Evolutionary conservation across 2,113 vertebrate genomes (phyloP).

Genomic region (Coreoperca whiteheadi): DNA sequence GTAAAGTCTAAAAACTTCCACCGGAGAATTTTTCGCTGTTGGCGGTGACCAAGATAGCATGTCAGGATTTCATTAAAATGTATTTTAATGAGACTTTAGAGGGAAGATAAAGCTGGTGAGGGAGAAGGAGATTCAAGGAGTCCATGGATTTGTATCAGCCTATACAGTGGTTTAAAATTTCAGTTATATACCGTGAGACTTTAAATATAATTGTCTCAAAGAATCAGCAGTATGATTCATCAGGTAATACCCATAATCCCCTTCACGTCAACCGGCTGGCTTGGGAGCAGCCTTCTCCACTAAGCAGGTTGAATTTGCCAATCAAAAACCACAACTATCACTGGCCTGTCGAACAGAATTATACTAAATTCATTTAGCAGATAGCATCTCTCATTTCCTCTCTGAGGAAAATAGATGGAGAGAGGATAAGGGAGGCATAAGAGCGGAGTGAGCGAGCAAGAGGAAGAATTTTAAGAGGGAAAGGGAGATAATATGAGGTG

Average conservation of each 20-base stretch:
- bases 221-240: neutral
- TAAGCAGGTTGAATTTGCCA: neutral
- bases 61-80: neutral
- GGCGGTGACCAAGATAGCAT: neutral
- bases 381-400: conserved; percentile 41
- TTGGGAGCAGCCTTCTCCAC: neutral
- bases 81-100: neutral
- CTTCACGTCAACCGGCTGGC: neutral
- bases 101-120: neutral
- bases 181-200: neutral
- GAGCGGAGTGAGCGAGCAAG: neutral
- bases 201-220: neutral
- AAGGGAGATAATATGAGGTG: neutral
- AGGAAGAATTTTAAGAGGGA: neutral
- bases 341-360: neutral
- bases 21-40: neutral
- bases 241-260: conserved; percentile 17
- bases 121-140: neutral
- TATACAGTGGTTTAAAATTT: no score
- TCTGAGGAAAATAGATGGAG: neutral
- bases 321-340: neutral
- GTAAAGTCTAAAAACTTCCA: neutral
- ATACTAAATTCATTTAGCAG: neutral
- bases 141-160: neutral
- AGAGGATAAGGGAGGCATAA: conserved; percentile 8